Percentiles rank a stretch among this genome's conserved stretches.
Evolutionary conservation across 2,888 invertebrate genomes (phyloP).

Genomic region (Steromphala cineraria): DNA sequence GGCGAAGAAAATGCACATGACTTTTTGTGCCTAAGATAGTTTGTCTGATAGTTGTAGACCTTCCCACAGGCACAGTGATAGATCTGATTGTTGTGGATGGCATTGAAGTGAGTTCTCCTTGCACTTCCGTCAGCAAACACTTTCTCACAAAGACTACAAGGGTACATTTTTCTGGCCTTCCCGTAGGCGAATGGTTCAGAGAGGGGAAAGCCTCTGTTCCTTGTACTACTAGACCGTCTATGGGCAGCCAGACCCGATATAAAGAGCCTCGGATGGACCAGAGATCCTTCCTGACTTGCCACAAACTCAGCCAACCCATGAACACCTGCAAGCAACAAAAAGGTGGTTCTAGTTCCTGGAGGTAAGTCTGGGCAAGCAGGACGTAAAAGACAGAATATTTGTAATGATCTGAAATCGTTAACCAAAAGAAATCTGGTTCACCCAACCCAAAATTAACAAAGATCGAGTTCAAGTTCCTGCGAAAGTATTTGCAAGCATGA

Average conservation of each 20-base stretch:
- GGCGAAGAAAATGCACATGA: neutral
- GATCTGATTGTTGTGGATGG: neutral
- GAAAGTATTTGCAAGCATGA: no score
- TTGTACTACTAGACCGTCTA: neutral
- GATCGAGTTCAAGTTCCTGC: no score
- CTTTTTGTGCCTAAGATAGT: neutral
- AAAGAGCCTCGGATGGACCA: neutral
- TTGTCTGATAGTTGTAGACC: conserved; percentile 9
- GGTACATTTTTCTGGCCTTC: neutral
- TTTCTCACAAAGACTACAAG: neutral
- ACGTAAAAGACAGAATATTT: no score
- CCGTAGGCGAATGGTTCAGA: neutral
- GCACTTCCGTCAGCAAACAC: conserved; percentile 2
- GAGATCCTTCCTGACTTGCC: neutral
- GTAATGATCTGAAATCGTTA: no score
- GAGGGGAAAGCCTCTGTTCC: neutral
- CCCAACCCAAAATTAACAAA: no score
- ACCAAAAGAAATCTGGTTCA: no score
- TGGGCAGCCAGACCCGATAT: neutral
- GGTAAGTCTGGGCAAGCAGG: no score
- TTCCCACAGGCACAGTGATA: neutral
- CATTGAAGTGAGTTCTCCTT: neutral
- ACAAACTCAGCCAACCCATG: neutral
- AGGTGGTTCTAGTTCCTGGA: neutral
- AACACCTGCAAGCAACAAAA: conserved; percentile 8